Conservation (phyloP, 2,113 vertebrate genomes). For the Pedionomus torquatus region DNA sequence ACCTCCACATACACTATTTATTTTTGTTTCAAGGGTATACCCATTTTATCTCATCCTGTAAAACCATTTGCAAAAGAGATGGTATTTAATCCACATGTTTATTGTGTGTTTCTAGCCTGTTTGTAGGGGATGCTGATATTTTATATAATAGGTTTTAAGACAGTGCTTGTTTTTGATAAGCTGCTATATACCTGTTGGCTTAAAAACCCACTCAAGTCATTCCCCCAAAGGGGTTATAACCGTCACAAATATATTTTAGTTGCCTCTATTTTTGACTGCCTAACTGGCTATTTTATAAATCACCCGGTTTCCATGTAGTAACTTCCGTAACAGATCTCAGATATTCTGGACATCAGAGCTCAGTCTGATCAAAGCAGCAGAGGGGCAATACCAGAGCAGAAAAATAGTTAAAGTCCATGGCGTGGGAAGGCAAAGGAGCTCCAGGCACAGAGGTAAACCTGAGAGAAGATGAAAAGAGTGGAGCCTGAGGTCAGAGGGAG, state of each 20-base stretch:
- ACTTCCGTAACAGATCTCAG: background rate
- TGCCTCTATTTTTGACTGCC: background rate
- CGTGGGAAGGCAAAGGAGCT: background rate
- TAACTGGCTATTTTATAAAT: background rate
- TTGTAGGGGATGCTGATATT: background rate
- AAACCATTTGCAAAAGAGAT: background rate
- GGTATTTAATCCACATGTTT: background rate
- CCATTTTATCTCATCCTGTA: background rate
- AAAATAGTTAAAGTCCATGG: rapidly evolving
- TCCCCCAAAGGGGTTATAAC: background rate
- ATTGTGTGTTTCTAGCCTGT: background rate
- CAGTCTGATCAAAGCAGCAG: background rate
- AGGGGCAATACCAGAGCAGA: background rate
- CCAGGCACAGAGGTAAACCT: background rate
- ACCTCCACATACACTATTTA: background rate
- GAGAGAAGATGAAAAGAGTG: background rate
- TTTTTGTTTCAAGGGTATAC: background rate
- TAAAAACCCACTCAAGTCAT: background rate
- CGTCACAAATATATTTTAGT: background rate
- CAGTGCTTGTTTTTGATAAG: background rate
- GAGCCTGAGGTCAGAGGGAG: background rate
- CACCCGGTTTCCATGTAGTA: background rate
- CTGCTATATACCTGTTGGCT: background rate
- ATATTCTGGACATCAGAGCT: rapidly evolving
- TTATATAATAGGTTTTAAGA: background rate